Evolutionary conservation across 2,113 vertebrate species (phyloP), one percentile per base, ranked within the genome.

Genomic region (Onychostoma macrolepis): DNA sequence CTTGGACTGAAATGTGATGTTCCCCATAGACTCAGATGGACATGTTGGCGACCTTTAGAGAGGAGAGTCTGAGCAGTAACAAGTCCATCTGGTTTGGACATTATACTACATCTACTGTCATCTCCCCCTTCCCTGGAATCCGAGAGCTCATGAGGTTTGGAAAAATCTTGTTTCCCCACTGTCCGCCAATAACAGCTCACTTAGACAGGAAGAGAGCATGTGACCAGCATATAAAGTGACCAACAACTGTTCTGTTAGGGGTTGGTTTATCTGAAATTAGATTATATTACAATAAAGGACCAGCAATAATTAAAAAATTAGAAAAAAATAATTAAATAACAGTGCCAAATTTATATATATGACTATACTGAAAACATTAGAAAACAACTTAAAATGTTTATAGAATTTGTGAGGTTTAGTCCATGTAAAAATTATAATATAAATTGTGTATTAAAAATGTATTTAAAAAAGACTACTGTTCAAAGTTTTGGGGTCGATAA

Each of bases 11-110:
- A 50, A 33, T 43, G 13, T 56, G n/a, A 26, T 77, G 17, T 86
- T 30, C 7, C 28, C 74, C 41, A 48, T 92, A 99, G 98, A 94
- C 92, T 91, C 96, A 96, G 86, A 97, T 97, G 96, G 88, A 97
- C 88, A 90, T 95, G 88, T 94, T 99, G 81, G 94, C 94, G 71
- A 87, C 85, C 71, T 95, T 99, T 92, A 95, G 94, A 80, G 86
- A 81, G 61, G 93, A 97, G 93, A 97, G 96, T 88, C 91, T 91
- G 74, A 90, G 50, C 69, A 99, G 96, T 92, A 99, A 99, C 92
- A 97, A 99, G 87, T 96, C 96, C 4, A 87, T 99, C 94, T 99
- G 98, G 98, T 99, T 99, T 91, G 98, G 98, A 88, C 98, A 99
- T 92, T 99, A 96, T 90, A 96, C 98, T 88, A 99, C 98, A 19